Evolutionary conservation across 2,888 invertebrate genomes (phyloP).

Genomic region (Xestia sexstrigata): DNA sequence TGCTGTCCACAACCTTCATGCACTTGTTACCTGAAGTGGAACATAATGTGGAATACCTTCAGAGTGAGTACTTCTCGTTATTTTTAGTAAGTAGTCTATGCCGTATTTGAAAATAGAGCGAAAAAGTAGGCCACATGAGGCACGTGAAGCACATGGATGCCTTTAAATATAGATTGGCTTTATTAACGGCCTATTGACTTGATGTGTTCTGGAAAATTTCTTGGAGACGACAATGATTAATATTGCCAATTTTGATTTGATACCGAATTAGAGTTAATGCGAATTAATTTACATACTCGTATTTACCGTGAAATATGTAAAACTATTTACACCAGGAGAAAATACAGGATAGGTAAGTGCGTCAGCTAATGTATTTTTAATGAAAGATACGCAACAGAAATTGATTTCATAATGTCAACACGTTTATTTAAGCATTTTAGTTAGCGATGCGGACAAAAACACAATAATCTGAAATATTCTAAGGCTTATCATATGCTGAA

Average conservation of each 20-base stretch:
- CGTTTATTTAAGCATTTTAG: neutral
- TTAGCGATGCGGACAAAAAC: neutral
- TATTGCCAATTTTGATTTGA: neutral
- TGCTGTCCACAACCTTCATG: constrained; percentile 95
- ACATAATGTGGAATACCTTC: constrained; percentile 92
- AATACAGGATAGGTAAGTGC: neutral
- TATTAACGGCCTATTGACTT: neutral
- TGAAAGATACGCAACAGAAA: no score
- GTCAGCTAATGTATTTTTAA: neutral
- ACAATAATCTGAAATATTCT: neutral
- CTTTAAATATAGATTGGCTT: neutral
- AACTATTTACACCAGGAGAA: neutral
- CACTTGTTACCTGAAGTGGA: constrained; percentile 95
- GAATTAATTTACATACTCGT: neutral
- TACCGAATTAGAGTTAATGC: neutral
- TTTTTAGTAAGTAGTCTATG: neutral
- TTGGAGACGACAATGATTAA: neutral
- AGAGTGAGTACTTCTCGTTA: constrained; percentile 80
- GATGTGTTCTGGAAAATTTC: neutral
- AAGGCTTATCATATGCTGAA: neutral
- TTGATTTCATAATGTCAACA: neutral
- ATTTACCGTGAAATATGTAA: neutral
- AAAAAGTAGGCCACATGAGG: constrained; percentile 8
- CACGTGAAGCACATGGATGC: neutral
- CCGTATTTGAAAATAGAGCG: neutral